These are phyloP conservation scores for Pachypsylla venusta DNA, from an alignment of 1,140 invertebrate species.

Conservation along the genomic window DNA sequence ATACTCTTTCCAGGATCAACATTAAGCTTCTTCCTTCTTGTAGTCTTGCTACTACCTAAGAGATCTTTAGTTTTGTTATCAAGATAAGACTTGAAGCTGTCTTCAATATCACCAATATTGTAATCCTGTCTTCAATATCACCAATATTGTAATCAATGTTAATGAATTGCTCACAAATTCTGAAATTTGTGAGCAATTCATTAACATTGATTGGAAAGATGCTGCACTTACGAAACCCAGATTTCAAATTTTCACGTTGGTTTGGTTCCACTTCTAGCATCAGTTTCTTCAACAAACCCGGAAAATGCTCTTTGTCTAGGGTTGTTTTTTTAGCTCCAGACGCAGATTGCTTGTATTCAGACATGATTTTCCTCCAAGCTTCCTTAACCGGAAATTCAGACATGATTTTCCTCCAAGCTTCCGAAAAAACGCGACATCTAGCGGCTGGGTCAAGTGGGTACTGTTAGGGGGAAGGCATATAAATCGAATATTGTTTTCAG, in stretches of 20 bases:
- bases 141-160: too few relatives aligned
- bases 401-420: constrained; percentile 30
- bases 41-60: background rate
- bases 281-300: constrained; percentile 22
- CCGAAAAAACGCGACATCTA: constrained; percentile 30
- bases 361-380: constrained; percentile 29
- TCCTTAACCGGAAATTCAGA: constrained; percentile 27
- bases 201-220: constrained; percentile 6
- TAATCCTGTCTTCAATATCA: background rate
- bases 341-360: constrained; percentile 22
- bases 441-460: constrained; percentile 31
- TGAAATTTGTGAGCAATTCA: background rate
- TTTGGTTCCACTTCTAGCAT: background rate
- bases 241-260: constrained; percentile 16
- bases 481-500: constrained; percentile 29
- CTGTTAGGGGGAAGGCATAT: constrained; percentile 30
- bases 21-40: constrained; percentile 9
- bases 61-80: background rate
- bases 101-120: background rate
- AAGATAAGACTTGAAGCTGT: background rate
- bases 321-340: constrained; percentile 19
- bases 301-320: constrained; percentile 24
- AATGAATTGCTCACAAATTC: too few relatives aligned
- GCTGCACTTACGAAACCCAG: constrained; percentile 12
- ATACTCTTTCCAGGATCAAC: constrained; percentile 8